Evolutionary conservation across 2,797 vertebrate genomes (phyloP).

Genomic region (Galago senegalensis): DNA sequence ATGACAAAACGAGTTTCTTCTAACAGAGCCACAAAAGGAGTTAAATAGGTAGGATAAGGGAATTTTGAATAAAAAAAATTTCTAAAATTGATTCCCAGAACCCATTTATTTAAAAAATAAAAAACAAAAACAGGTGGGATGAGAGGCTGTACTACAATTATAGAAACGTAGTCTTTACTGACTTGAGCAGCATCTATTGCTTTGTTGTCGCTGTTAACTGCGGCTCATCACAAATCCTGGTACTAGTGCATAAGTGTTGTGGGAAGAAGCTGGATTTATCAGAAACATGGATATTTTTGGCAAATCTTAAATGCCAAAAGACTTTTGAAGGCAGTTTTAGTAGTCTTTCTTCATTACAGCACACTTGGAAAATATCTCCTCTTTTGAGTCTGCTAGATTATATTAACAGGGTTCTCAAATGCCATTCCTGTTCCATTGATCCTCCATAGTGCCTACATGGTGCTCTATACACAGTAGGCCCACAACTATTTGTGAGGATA

Average conservation of each 20-base stretch:
- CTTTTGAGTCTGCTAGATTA: not conserved
- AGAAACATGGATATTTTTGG: conserved; percentile 62
- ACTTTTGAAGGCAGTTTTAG: conserved; percentile 33
- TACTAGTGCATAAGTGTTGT: not conserved
- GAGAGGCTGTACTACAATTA: not conserved
- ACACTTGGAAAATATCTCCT: not conserved
- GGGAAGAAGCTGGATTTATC: conserved; percentile 54
- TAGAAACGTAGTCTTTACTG: not conserved
- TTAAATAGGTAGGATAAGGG: not conserved
- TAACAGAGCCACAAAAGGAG: conserved; percentile 22
- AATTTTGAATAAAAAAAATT: conserved; percentile 39
- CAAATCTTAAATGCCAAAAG: conserved; percentile 3
- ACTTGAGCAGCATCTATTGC: not conserved
- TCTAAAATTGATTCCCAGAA: conserved; percentile 17
- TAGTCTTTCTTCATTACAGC: not conserved
- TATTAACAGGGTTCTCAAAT: not conserved
- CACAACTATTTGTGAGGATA: not conserved
- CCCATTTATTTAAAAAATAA: not conserved
- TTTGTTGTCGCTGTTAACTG: not conserved
- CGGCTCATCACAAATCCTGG: not conserved
- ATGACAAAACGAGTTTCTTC: not conserved
- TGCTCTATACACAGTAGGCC: not conserved
- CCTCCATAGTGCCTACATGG: not conserved
- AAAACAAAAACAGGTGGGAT: not conserved
- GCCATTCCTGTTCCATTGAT: not conserved